Evolutionary conservation across 1,140 invertebrate species (phyloP), one percentile per base, ranked within the genome.

Genomic region (Triops longicaudatus): DNA sequence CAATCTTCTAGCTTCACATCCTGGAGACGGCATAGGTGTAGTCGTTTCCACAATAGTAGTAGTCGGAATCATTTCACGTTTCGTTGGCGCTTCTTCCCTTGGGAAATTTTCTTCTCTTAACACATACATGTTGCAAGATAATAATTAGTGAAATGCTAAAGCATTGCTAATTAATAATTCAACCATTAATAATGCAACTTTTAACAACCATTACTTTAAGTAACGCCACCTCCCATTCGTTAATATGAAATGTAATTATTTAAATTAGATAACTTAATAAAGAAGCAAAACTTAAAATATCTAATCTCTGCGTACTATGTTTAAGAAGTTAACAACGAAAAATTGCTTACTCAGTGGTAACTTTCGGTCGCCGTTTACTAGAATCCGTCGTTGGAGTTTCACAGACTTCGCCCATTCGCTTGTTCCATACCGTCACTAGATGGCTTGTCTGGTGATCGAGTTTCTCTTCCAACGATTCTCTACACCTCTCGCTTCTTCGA

Each of bases 1-100:
- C 41, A 74, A 26, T 14, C 73, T 71, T n/a, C 77, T 76, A 41
- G 80, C 78, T n/a, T 80, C 71, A 28, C 78, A 79, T 3, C 78
- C 79, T 1, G 73, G 75, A 22, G 73, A 71, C n/a, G 73, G 63
- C 31, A 28, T 63, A 73, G 43, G 41, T 22, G 50, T 63, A 6
- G 50, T 63, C 22, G 17, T 9, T n/a, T 63, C 50, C 22, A 63
- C 14, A 41, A 78, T 31, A 44, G 76, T 43, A 72, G 74, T 77
- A 26, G 76, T 42, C 14, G 50, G 50, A 63, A n/a, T 63, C 50
- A 63, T 14, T 14, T 63, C 73, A 73, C 9, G 27, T n/a, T 26
- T 73, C 3, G 73, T 73, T n/a, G 74, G 37, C 44, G 37, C 37
- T 22, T 44, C 41, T 31, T n/a, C n/a, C n/a, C 22, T 44, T 26